These are phyloP conservation scores for Berghia stephanieae DNA, from an alignment of 1,140 invertebrate species.

Conservation along the genomic window DNA sequence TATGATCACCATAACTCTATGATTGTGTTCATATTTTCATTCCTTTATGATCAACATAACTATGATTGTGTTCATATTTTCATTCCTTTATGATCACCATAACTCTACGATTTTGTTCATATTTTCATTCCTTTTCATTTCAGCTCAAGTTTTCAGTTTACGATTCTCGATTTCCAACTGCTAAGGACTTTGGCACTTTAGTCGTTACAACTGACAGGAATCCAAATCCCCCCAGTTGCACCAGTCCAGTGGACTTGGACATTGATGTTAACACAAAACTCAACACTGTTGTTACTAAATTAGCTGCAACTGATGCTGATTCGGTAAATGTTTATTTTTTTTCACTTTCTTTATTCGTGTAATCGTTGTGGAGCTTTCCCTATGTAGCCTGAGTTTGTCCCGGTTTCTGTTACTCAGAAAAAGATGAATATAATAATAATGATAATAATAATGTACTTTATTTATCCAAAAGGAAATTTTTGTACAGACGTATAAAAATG, in stretches of 20 bases:
- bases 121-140: constrained; percentile 33
- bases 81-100: neutral
- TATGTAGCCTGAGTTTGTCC: no score
- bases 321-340: constrained; percentile 37
- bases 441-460: no score
- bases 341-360: no score
- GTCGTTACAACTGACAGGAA: constrained; percentile 86
- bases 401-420: no score
- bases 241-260: neutral
- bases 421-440: no score
- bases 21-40: neutral
- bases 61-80: neutral
- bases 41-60: neutral
- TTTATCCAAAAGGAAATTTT: no score
- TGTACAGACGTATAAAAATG: no score
- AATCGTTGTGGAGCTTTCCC: no score
- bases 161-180: constrained; percentile 84
- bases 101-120: neutral
- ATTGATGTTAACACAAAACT: constrained; percentile 35
- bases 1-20: neutral
- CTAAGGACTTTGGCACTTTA: constrained; percentile 81
- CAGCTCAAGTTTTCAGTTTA: constrained; percentile 85
- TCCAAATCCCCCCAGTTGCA: constrained; percentile 77
- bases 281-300: constrained; percentile 35
- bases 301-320: constrained; percentile 55